phyloP scores from a whole-genome alignment of 1,140 invertebrate species.

The Heliconius himera region DNA sequence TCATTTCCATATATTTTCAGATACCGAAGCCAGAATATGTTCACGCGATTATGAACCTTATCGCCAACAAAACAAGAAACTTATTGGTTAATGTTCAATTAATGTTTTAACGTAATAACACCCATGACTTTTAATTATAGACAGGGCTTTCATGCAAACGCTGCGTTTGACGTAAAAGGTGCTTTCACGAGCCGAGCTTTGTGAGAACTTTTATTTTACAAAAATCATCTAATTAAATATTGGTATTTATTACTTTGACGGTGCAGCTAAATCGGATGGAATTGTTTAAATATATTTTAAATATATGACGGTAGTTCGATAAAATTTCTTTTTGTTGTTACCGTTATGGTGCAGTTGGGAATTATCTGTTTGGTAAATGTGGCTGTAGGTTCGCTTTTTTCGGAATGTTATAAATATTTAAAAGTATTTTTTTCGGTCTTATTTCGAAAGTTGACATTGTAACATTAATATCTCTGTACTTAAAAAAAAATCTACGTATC shows the following conservation, averaged over 20 bases:
- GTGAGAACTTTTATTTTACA: neutral
- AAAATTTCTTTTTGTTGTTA: too few relatives aligned
- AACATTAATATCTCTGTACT: too few relatives aligned
- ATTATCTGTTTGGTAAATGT: too few relatives aligned
- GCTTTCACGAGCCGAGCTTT: conserved; percentile 1
- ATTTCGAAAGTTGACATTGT: too few relatives aligned
- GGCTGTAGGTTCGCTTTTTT: too few relatives aligned
- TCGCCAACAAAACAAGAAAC: neutral
- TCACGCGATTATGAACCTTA: neutral
- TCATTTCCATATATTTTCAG: conserved; percentile 1
- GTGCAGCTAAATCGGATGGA: too few relatives aligned
- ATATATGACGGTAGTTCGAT: too few relatives aligned
- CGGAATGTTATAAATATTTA: too few relatives aligned
- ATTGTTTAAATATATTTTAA: too few relatives aligned
- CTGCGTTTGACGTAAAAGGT: conserved; percentile 12
- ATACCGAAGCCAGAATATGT: neutral
- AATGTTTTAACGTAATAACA: neutral
- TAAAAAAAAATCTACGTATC: too few relatives aligned
- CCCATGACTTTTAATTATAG: conserved; percentile 11
- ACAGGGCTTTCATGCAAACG: conserved; percentile 2
- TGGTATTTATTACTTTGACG: neutral
- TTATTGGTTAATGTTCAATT: conserved; percentile 11
- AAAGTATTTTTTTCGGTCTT: too few relatives aligned
- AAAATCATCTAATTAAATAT: neutral
- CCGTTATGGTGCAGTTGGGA: too few relatives aligned